Conservation (phyloP, 2,113 vertebrate species). For the Tychaedon coryphoeus region DNA sequence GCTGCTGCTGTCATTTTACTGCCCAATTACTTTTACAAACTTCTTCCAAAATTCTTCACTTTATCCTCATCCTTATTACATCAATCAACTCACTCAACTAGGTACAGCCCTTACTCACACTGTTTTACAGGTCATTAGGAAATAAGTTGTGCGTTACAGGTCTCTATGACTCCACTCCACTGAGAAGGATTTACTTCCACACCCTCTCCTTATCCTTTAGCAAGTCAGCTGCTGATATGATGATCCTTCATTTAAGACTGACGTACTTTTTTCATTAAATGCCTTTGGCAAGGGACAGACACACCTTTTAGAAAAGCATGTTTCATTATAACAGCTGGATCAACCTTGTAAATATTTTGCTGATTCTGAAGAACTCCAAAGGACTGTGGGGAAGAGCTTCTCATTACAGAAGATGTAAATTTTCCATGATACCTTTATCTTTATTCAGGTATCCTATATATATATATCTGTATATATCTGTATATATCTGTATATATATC, state of each 20-base stretch:
- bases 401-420: background rate
- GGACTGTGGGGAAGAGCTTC: background rate
- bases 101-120: background rate
- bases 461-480: background rate
- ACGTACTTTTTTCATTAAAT: background rate
- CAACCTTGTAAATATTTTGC: background rate
- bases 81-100: background rate
- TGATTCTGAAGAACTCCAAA: background rate
- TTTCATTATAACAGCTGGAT: background rate
- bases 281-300: background rate
- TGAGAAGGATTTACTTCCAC: background rate
- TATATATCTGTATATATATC: background rate
- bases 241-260: background rate
- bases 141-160: background rate
- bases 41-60: background rate
- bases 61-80: background rate
- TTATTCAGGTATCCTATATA: background rate
- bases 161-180: background rate
- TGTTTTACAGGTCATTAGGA: background rate
- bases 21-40: background rate
- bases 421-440: background rate
- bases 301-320: background rate
- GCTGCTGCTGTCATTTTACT: background rate
- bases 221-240: background rate
- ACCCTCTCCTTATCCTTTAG: background rate